A percentile compares a stretch with the other conserved stretches of the same genome.
Conservation (phyloP, 2,113 vertebrate species). For the Bombycilla garrulus region DNA sequence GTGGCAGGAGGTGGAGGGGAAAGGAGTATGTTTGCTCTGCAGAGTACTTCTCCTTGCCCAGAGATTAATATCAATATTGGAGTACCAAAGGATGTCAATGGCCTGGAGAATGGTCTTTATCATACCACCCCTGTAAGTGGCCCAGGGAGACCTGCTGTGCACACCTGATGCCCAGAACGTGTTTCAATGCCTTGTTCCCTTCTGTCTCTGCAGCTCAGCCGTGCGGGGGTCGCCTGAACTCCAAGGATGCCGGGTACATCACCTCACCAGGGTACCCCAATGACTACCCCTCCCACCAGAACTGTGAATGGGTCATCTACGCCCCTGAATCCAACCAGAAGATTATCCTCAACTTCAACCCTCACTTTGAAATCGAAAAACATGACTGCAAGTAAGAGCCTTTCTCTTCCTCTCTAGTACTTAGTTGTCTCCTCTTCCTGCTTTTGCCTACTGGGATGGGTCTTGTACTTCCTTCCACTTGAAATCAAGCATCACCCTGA, state of each 20-base stretch:
- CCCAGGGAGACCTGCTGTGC: background rate
- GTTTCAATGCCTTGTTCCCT: background rate
- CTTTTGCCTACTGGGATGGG: background rate
- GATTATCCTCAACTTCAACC: conserved; percentile 99
- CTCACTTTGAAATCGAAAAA: conserved; percentile 97
- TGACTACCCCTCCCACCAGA: conserved; percentile 96
- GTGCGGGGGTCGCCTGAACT: conserved; percentile 89
- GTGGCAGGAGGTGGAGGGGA: background rate
- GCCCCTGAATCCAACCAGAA: conserved; percentile 91
- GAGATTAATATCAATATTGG: conserved; percentile 36
- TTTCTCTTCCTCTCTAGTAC: background rate
- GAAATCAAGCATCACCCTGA: background rate
- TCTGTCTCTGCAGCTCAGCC: conserved; percentile 70
- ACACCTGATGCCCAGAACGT: background rate
- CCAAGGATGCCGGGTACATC: conserved; percentile 94
- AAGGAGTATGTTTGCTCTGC: background rate
- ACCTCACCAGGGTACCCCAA: conserved; percentile 96
- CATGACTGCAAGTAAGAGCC: conserved; percentile 94
- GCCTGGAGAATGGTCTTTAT: conserved; percentile 29
- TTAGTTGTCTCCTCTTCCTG: background rate
- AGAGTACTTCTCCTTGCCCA: conserved; percentile 54
- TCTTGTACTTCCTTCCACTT: background rate
- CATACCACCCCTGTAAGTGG: background rate
- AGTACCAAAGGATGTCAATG: conserved; percentile 15
- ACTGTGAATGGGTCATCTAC: conserved; percentile 94